phyloP scores from a whole-genome alignment of 2,113 vertebrate species.

The Pteruthius melanotis region DNA sequence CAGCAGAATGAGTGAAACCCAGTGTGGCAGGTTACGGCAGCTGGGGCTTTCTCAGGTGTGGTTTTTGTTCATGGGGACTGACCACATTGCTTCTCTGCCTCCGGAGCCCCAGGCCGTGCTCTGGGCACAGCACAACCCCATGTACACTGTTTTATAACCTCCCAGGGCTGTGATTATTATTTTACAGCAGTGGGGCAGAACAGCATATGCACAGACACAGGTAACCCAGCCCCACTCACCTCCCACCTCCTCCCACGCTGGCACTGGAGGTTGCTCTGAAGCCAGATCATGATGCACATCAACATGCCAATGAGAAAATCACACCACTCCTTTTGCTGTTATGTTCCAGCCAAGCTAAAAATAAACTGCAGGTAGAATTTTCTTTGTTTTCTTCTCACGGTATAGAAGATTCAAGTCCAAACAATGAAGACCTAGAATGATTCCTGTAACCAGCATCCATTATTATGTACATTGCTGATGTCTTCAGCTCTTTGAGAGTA shows the following conservation, averaged over 20 bases:
- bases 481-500: neutral
- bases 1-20: neutral
- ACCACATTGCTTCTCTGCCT: neutral
- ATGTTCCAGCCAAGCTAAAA: neutral
- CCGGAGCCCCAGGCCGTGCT: rapidly evolving
- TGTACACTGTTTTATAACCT: neutral
- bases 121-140: neutral
- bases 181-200: neutral
- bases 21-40: neutral
- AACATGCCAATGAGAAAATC: neutral
- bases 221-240: neutral
- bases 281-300: neutral
- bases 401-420: neutral
- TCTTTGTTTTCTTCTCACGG: neutral
- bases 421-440: neutral
- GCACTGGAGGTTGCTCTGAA: neutral
- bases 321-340: neutral
- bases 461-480: neutral
- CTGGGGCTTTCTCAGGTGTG: neutral
- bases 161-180: neutral
- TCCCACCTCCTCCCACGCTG: neutral
- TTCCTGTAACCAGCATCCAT: neutral
- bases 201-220: neutral
- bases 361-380: neutral
- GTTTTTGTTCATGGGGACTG: neutral